These are phyloP conservation scores for Sinodicranocentrus sp. DNA, from an alignment of 2,888 invertebrate genomes.

Conservation along the genomic window DNA sequence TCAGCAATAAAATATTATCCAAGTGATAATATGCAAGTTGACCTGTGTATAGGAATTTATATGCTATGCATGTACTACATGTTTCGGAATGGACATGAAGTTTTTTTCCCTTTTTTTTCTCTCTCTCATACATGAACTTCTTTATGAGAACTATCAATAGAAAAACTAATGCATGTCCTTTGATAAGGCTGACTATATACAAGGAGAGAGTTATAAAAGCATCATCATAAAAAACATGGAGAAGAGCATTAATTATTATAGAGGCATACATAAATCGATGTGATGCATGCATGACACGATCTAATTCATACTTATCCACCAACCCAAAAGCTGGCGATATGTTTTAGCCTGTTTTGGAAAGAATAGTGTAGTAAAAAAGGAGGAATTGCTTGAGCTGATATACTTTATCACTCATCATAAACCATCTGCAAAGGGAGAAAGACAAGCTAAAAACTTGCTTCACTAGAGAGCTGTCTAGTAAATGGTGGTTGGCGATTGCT, in stretches of 20 bases:
- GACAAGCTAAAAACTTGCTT: background rate
- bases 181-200: background rate
- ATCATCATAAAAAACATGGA: slow-evolving; percentile 1
- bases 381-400: background rate
- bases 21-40: background rate
- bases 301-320: background rate
- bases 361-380: background rate
- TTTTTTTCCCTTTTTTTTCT: too few relatives aligned
- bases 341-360: too few relatives aligned
- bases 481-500: background rate
- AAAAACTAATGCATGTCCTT: too few relatives aligned
- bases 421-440: background rate
- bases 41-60: too few relatives aligned
- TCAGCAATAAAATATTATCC: slow-evolving; percentile 15
- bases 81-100: too few relatives aligned
- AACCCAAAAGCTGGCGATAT: too few relatives aligned
- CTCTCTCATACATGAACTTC: too few relatives aligned
- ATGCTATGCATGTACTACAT: too few relatives aligned
- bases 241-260: slow-evolving; percentile 25
- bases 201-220: background rate
- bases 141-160: too few relatives aligned
- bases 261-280: slow-evolving; percentile 13
- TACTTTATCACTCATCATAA: slow-evolving; percentile 7
- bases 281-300: background rate
- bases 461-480: background rate